phyloP scores from a whole-genome alignment of 1,140 invertebrate species.

The Drosophila ogumai region DNA sequence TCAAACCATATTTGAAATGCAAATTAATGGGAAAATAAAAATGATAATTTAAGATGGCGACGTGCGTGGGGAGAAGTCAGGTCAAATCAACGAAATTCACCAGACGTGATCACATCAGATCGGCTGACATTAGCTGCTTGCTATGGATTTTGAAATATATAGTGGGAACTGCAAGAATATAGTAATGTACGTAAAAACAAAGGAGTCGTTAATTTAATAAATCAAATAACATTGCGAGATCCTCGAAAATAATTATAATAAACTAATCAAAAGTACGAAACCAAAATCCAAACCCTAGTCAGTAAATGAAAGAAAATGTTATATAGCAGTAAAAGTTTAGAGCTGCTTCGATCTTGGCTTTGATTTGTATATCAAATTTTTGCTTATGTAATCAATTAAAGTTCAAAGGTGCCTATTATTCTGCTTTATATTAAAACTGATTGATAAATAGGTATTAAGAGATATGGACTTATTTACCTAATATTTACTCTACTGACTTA shows the following conservation, averaged over 20 bases:
- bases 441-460: background rate
- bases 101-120: background rate
- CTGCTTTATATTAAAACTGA: background rate
- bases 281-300: background rate
- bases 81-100: slow-evolving; percentile 5
- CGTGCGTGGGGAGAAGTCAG: background rate
- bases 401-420: background rate
- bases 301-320: background rate
- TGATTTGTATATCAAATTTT: background rate
- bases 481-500: background rate
- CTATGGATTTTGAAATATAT: background rate
- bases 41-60: slow-evolving; percentile 19
- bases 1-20: slow-evolving; percentile 17
- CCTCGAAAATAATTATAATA: background rate
- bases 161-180: background rate
- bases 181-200: background rate
- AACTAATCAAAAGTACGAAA: background rate
- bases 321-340: background rate
- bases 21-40: slow-evolving; percentile 25
- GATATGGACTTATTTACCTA: background rate
- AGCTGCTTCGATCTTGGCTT: background rate
- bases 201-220: background rate
- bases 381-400: background rate
- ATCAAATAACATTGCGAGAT: background rate
- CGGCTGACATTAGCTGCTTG: slow-evolving; percentile 1